These are phyloP conservation scores for Bos taurus DNA, from an alignment of 2,113 vertebrate genomes.

Conservation along the genomic window DNA sequence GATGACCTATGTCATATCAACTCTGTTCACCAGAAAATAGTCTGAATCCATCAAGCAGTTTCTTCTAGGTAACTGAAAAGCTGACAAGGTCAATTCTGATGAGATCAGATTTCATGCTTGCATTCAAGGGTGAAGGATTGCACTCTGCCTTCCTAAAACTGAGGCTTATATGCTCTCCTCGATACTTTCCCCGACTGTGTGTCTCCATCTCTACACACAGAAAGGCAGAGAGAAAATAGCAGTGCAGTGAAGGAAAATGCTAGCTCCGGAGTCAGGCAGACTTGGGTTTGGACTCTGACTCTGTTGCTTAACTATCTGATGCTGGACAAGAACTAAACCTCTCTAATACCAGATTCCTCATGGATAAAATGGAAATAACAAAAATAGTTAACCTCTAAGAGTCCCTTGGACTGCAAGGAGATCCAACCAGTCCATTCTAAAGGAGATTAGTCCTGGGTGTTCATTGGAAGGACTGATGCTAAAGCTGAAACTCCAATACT, in stretches of 20 bases:
- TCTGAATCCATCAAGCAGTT: constrained; percentile 14
- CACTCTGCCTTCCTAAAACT: neutral
- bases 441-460: too few relatives aligned
- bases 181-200: neutral
- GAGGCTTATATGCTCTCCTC: neutral
- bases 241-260: neutral
- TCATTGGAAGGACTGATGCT: too few relatives aligned
- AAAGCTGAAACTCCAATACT: too few relatives aligned
- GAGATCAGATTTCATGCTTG: neutral
- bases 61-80: constrained; percentile 37
- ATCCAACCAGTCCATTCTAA: too few relatives aligned
- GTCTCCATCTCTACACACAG: neutral
- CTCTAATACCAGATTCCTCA: neutral
- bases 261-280: neutral
- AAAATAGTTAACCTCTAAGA: neutral
- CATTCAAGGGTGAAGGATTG: neutral
- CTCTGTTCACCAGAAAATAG: neutral
- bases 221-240: neutral
- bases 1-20: neutral
- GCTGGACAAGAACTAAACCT: neutral
- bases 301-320: neutral
- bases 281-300: neutral
- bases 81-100: constrained; percentile 38
- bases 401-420: too few relatives aligned
- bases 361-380: neutral